phyloP scores from a whole-genome alignment of 2,888 invertebrate genomes.

The Molorchus minor region DNA sequence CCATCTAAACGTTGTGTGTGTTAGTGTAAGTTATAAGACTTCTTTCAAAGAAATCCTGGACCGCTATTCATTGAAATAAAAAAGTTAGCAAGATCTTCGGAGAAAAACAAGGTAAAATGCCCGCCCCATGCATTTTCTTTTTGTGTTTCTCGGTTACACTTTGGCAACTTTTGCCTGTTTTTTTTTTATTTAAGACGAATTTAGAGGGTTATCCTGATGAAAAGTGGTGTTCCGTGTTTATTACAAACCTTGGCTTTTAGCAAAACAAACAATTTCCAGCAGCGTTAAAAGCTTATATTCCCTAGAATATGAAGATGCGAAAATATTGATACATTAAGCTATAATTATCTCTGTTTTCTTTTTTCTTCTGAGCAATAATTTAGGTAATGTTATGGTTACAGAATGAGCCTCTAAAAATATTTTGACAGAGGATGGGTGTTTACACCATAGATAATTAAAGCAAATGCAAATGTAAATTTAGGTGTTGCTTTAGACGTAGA shows the following conservation, averaged over 20 bases:
- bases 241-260: not conserved
- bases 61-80: conserved; percentile 14
- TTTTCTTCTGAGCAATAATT: too few species aligned
- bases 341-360: too few species aligned
- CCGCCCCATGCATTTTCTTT: conserved; percentile 9
- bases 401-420: too few species aligned
- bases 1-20: conserved; percentile 15
- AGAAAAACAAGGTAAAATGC: conserved; percentile 21
- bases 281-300: not conserved
- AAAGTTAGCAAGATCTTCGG: conserved; percentile 4
- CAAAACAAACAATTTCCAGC: conserved; percentile 1
- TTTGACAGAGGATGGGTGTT: too few species aligned
- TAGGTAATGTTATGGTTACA: too few species aligned
- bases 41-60: conserved; percentile 3
- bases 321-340: not conserved
- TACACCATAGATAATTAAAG: too few species aligned
- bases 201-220: not conserved
- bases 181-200: not conserved
- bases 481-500: too few species aligned
- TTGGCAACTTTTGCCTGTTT: not conserved
- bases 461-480: too few species aligned
- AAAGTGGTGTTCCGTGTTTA: conserved; percentile 1
- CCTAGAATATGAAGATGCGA: not conserved
- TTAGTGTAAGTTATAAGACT: conserved; percentile 16
- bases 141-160: conserved; percentile 2